phyloP scores from a whole-genome alignment of 2,797 vertebrate species.

The Leptoclinus maculatus region DNA sequence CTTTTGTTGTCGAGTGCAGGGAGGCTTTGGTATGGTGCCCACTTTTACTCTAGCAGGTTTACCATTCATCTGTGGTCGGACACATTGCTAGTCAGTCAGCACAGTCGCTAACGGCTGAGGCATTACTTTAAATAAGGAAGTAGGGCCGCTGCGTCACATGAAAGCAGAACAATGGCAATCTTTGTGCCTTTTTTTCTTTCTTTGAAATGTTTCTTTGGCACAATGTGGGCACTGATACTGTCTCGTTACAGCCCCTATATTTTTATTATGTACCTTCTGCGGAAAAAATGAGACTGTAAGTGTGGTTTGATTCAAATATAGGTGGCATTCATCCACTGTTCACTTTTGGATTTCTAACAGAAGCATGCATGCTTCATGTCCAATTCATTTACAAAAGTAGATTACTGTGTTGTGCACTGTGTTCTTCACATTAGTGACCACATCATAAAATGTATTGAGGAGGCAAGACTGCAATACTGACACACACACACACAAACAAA shows the following conservation, averaged over 20 bases:
- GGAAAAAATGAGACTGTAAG: background rate
- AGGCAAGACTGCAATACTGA: background rate
- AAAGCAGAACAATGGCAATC: constrained; percentile 67
- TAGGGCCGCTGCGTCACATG: constrained; percentile 51
- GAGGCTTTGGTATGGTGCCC: constrained; percentile 50
- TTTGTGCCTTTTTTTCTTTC: constrained; percentile 55
- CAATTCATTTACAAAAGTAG: background rate
- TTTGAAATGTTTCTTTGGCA: constrained; percentile 57
- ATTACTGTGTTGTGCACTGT: background rate
- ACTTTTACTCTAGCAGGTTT: constrained; percentile 55
- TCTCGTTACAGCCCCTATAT: constrained; percentile 53
- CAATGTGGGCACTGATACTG: constrained; percentile 50
- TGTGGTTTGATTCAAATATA: constrained; percentile 5
- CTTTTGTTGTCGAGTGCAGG: constrained; percentile 69
- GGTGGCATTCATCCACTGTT: background rate
- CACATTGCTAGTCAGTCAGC: constrained; percentile 59
- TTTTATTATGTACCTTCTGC: constrained; percentile 27
- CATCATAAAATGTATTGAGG: background rate
- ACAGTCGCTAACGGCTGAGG: constrained; percentile 55
- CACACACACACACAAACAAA: too few species aligned
- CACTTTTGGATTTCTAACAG: background rate
- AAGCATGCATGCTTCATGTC: background rate
- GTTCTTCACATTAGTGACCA: background rate
- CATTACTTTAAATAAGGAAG: constrained; percentile 72
- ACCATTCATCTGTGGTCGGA: constrained; percentile 61